These are phyloP conservation scores for Carposina sasakii DNA, from an alignment of 1,140 invertebrate genomes.

Conservation along the genomic window DNA sequence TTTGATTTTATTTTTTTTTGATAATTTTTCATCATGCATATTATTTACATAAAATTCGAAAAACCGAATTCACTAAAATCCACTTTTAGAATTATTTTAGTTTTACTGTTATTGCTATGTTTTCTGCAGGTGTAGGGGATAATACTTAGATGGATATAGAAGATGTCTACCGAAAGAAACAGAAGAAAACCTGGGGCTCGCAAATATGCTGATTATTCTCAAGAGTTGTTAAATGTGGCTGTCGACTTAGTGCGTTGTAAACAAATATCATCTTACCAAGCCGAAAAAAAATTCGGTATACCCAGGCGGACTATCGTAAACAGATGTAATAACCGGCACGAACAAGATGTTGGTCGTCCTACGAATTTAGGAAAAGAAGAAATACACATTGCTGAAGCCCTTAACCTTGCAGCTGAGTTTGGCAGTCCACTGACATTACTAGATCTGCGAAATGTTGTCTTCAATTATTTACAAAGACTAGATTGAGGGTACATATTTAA, in stretches of 20 bases:
- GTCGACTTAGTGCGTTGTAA: conserved; percentile 9
- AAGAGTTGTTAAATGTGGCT: conserved; percentile 11
- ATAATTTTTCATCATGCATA: neutral
- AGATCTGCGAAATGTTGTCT: conserved; percentile 11
- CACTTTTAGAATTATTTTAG: neutral
- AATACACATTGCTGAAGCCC: conserved; percentile 3
- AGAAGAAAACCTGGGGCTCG: neutral
- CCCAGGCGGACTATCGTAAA: conserved; percentile 19
- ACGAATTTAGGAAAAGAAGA: conserved; percentile 6
- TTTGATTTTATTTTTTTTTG: too few relatives aligned
- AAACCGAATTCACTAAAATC: neutral
- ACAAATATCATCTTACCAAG: conserved; percentile 12
- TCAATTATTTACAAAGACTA: conserved; percentile 6
- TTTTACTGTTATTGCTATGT: neutral
- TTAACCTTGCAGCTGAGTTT: conserved; percentile 11
- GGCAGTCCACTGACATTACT: conserved; percentile 10
- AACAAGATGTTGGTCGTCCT: conserved; percentile 11
- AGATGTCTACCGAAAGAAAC: conserved; percentile 8
- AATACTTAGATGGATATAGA: neutral
- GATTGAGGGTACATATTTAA: neutral
- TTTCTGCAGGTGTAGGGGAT: neutral
- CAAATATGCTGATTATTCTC: conserved; percentile 14
- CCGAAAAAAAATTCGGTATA: conserved; percentile 19
- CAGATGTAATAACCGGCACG: conserved; percentile 9
- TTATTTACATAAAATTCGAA: too few relatives aligned